Percentiles rank a stretch among this genome's conserved stretches.
phyloP scores from a whole-genome alignment of 2,113 vertebrate genomes.

The Planiliza haematocheilus region DNA sequence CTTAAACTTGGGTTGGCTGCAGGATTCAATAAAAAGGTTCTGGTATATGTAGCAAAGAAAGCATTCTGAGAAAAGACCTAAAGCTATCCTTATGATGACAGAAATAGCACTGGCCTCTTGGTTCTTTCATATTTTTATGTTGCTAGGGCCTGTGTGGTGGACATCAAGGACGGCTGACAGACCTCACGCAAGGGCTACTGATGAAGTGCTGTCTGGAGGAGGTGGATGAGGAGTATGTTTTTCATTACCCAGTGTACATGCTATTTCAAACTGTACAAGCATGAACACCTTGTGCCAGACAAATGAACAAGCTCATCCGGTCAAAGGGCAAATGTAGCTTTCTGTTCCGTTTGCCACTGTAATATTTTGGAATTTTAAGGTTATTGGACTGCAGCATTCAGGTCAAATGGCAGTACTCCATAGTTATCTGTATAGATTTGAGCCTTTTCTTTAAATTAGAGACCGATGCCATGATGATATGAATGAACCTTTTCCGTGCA shows the following conservation, averaged over 20 bases:
- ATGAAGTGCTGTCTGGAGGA: constrained; percentile 65
- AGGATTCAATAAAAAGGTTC: constrained; percentile 35
- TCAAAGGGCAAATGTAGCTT: constrained; percentile 66
- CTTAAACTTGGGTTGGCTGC: constrained; percentile 7
- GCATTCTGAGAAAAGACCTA: constrained; percentile 15
- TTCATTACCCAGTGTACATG: constrained; percentile 78
- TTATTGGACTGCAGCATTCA: constrained; percentile 61
- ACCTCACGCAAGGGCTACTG: constrained; percentile 56
- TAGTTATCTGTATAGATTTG: constrained; percentile 1
- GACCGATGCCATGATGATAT: constrained; percentile 23
- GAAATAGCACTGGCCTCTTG: constrained; percentile 35
- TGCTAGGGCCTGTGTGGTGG: constrained; percentile 46
- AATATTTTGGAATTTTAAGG: constrained; percentile 67
- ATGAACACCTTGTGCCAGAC: constrained; percentile 44
- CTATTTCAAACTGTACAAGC: constrained; percentile 69
- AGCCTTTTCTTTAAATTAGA: constrained; percentile 52
- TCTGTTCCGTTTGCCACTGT: constrained; percentile 63
- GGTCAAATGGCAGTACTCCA: constrained; percentile 42
- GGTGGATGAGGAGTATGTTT: constrained; percentile 65
- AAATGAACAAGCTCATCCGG: constrained; percentile 60
- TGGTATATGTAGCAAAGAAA: constrained; percentile 11
- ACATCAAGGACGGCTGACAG: constrained; percentile 63
- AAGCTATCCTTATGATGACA: constrained; percentile 12
- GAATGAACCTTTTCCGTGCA: constrained; percentile 1
- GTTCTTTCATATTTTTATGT: constrained; percentile 37